Evolutionary conservation across 2,888 invertebrate genomes (phyloP).

Genomic region (Pammene aurita): DNA sequence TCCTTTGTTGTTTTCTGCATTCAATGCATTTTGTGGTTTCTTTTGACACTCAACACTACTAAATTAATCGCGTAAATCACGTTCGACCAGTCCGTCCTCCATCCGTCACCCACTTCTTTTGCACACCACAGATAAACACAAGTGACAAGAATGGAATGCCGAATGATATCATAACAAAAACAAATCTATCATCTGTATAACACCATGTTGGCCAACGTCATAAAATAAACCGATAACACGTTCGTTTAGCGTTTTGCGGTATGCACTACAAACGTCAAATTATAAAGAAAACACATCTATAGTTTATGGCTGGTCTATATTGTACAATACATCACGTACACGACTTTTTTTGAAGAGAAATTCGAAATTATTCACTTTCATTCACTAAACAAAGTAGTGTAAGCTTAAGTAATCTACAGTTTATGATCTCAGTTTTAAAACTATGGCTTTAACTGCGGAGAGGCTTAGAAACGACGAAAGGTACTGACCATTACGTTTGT

Average conservation of each 20-base stretch:
- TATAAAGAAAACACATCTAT: conserved; percentile 37
- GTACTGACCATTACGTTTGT: conserved; percentile 54
- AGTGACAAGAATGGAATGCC: too few relatives aligned
- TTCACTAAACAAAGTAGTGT: conserved; percentile 27
- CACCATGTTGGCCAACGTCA: background rate
- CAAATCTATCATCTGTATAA: too few relatives aligned
- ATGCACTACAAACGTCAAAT: conserved; percentile 37
- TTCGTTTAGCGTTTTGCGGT: background rate
- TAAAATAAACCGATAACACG: conserved; percentile 24
- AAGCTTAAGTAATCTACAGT: conserved; percentile 34
- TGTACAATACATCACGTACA: conserved; percentile 51
- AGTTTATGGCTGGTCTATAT: conserved; percentile 52
- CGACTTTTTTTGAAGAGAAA: conserved; percentile 52
- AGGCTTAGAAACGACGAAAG: conserved; percentile 76
- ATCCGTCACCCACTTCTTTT: too few relatives aligned
- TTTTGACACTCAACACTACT: conserved; percentile 8
- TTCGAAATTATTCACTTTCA: conserved; percentile 52
- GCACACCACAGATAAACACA: too few relatives aligned
- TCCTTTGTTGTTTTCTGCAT: conserved; percentile 21
- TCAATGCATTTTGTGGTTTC: conserved; percentile 11
- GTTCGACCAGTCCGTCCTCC: too few relatives aligned
- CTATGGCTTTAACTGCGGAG: conserved; percentile 74
- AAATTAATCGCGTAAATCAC: background rate
- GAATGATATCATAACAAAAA: too few relatives aligned
- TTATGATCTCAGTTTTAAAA: conserved; percentile 44